Base-by-base conservation (phyloP, 2,113 vertebrate species). In the Lophura nycthemera region DNA sequence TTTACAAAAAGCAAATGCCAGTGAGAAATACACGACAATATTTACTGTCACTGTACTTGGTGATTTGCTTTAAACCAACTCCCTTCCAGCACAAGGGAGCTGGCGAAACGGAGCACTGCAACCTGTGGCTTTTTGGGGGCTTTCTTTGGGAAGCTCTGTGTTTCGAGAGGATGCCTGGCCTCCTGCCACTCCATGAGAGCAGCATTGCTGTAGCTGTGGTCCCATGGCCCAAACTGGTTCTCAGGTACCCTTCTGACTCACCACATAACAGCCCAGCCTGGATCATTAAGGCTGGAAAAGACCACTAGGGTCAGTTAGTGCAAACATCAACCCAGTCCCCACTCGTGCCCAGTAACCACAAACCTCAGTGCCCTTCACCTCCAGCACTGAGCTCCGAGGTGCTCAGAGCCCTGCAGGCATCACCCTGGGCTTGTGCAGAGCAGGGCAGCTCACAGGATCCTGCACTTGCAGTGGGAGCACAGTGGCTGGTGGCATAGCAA, bases 401-500 rank as follows among this genome's bases (percentile, higher is more conserved):
- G 30, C 42, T 67, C 76, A 77, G 65, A 40, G 25, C 20, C 6
- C 43, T 48, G 76, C 83, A 77, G 14, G 29, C 13, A 63, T 47
- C 24, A 61, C 74, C 10, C 5, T 0, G 0, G 11, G 14, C 9
- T 83, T 0, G 0, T 61, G 61, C 5, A 38, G 25, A 90, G 7
- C 13, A 0, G 0, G 38, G 67, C 43, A 21, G 6, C 13, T 48
- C 50, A 9, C 15, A 1, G 3, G 29, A 48, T 79, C 60, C 21
- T 1, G 7, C 21, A 18, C 63, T 60, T 67, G 3, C 47, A 22
- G 21, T 4, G 13, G 36, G 20, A 89, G 1, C 50, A 30, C 6
- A 29, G 36, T 6, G 24, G 47, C 47, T 70, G 67, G 7, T 17
- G 34, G 66, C 83, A 82, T 25, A 6, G 29, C 32, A 69, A 17